Conservation (phyloP, 2,113 vertebrate genomes). For the Cygnus atratus region DNA sequence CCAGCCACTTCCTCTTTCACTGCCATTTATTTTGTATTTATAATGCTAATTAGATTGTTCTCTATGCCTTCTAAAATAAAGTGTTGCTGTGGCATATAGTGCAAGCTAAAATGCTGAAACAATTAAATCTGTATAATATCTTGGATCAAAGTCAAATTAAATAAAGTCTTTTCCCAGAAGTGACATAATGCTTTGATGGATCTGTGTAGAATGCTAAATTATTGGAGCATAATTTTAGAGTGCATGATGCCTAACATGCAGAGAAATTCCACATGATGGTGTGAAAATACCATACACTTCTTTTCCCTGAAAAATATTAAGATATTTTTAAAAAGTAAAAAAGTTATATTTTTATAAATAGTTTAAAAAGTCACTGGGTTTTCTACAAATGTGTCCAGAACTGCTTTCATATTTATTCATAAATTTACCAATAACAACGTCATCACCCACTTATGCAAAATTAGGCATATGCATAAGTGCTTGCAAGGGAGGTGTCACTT, state of each 20-base stretch:
- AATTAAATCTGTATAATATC: neutral
- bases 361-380: neutral
- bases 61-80: slow-evolving; percentile 11
- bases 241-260: neutral
- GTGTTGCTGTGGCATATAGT: neutral
- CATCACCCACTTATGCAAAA: neutral
- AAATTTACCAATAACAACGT: neutral
- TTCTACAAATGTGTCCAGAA: neutral
- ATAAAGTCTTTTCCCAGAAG: neutral
- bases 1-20: neutral
- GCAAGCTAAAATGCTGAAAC: neutral
- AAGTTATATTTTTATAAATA: neutral
- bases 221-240: neutral
- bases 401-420: neutral
- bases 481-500: neutral
- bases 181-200: neutral
- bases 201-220: neutral
- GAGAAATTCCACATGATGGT: neutral
- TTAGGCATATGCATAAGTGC: neutral
- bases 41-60: neutral
- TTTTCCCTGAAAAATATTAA: neutral
- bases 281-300: neutral
- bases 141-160: neutral
- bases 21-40: neutral
- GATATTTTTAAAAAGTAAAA: neutral